Conservation (phyloP, 2,113 vertebrate genomes). For the human region GRCh38 chr7:137488001-137488500, state of each 20-base stretch:
- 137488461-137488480: neutral
- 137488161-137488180: neutral
- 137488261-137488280: neutral
- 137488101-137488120: neutral
- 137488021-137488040: neutral
- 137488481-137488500: neutral
- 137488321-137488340: neutral
- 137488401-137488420: neutral
- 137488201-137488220: neutral
- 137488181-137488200: neutral
- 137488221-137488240: neutral
- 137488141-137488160: neutral
- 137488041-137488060: neutral
- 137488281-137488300: neutral
- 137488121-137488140: neutral
- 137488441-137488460: neutral
- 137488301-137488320: conserved; percentile 3
- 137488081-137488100: neutral
- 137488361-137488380: neutral
- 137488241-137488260: neutral
- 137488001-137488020: neutral
- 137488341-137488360: neutral
- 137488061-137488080: neutral
- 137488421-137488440: neutral
- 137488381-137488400: neutral